Base-by-base conservation (phyloP, 2,113 vertebrate genomes). In the Cyanoramphus novaezelandiae region DNA sequence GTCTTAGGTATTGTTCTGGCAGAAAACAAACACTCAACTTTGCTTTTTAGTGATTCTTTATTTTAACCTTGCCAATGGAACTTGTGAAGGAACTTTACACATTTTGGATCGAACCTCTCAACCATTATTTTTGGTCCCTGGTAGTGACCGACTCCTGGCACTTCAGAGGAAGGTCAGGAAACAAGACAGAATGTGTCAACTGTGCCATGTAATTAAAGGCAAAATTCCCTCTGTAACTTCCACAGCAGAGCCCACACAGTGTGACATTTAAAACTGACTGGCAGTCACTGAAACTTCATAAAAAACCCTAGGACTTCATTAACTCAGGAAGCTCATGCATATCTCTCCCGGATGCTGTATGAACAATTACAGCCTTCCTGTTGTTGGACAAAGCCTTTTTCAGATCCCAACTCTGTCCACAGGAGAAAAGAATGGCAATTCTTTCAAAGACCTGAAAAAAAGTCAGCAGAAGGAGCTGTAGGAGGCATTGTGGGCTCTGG, bases 291-390 rank as follows among this genome's bases (percentile, higher is more conserved):
- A 59, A 78, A 90, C 84, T 82, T 82, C 86, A 11, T 31, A 86
- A 57, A 88, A 65, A 87, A 8, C 49, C 67, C 82, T 65, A 80
- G 62, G 78, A 88, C 68, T 93, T 93, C 74, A 92, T 75, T 88
- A 92, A 29, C 68, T 92, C 90, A 80, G 88, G 76, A 96, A 94
- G 85, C 53, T 86, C 88, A 80, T 86, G 85, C 79, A 77, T 97
- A 94, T 88, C 85, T 94, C 92, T 92, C 79, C 86, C 60, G 88
- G 92, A 97, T 86, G n/a, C 71, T 90, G 91, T 91, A 89, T 55
- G 91, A 94, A 95, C 92, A 96, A 92, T 94, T 70, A 35, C 77
- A 80, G 69, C 86, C 57, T 95, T 97, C 93, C 91, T 94, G 95
- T 92, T 92, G 55, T 59, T 92, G 88, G 86, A 92, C 88, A 82